phyloP scores from a whole-genome alignment of 2,113 vertebrate species.

The Cyprinodon tularosa region DNA sequence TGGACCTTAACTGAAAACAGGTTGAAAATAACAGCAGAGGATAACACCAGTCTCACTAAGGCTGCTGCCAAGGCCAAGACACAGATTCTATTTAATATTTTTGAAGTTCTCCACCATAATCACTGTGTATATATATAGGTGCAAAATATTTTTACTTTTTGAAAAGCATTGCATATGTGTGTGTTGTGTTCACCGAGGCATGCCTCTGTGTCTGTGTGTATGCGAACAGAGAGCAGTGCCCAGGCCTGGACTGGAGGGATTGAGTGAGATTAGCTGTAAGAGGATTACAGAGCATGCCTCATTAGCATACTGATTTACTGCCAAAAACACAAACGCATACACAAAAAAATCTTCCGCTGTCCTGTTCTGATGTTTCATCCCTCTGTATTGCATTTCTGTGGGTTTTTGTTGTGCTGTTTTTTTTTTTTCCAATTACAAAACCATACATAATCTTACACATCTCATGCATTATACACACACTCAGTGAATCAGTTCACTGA shows the following conservation, averaged over 20 bases:
- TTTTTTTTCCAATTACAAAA: slow-evolving; percentile 16
- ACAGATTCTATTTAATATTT: background rate
- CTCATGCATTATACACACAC: slow-evolving; percentile 19
- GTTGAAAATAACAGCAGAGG: slow-evolving; percentile 24
- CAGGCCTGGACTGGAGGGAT: slow-evolving; percentile 68
- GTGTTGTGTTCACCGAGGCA: slow-evolving; percentile 53
- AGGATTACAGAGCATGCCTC: slow-evolving; percentile 79
- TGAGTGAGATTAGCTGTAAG: slow-evolving; percentile 76
- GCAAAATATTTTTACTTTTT: slow-evolving; percentile 23
- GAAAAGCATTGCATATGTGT: slow-evolving; percentile 26
- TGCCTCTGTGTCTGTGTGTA: slow-evolving; percentile 41
- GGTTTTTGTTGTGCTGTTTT: background rate
- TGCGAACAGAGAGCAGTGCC: slow-evolving; percentile 46
- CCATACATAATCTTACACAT: slow-evolving; percentile 21
- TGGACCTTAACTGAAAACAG: slow-evolving; percentile 52
- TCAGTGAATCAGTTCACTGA: slow-evolving; percentile 32
- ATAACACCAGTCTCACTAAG: slow-evolving; percentile 16
- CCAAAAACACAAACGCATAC: slow-evolving; percentile 71
- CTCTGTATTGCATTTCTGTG: slow-evolving; percentile 1
- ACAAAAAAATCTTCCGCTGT: slow-evolving; percentile 49
- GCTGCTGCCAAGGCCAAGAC: slow-evolving; percentile 8
- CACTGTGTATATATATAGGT: background rate
- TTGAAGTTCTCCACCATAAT: slow-evolving; percentile 22
- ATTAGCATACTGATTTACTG: slow-evolving; percentile 78
- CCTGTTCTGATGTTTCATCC: slow-evolving; percentile 37